Percentiles rank a stretch among this genome's conserved stretches.
phyloP scores from a whole-genome alignment of 2,888 invertebrate genomes.

The Digitonthophagus gazella region DNA sequence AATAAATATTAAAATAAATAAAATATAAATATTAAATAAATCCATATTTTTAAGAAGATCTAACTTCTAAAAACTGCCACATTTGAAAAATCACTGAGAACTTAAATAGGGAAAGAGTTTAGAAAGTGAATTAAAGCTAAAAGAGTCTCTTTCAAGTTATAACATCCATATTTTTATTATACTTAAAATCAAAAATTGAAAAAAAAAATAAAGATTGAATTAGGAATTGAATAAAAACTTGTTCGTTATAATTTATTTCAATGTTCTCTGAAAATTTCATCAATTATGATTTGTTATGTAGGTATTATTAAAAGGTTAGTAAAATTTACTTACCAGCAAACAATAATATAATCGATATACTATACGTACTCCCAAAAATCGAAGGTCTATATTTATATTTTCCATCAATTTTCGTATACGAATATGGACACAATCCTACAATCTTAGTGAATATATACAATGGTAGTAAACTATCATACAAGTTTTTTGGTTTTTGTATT shows the following conservation, averaged over 20 bases:
- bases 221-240: no score
- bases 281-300: not conserved
- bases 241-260: no score
- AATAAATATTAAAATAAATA: no score
- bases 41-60: no score
- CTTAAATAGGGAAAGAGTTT: no score
- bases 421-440: conserved; percentile 26
- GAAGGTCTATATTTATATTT: conserved; percentile 20
- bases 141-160: no score
- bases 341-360: conserved; percentile 19
- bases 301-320: not conserved
- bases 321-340: conserved; percentile 27
- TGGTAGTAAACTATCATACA: conserved; percentile 28
- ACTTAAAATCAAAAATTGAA: not conserved
- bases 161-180: no score
- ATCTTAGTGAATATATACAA: conserved; percentile 26
- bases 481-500: conserved; percentile 19
- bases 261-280: no score
- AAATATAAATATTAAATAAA: no score
- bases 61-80: no score
- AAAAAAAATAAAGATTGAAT: not conserved
- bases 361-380: conserved; percentile 22
- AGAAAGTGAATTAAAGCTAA: no score
- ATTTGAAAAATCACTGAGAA: no score
- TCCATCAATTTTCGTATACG: conserved; percentile 15